Evolutionary conservation across 2,113 vertebrate genomes (phyloP).

Genomic region (Bombycilla garrulus): DNA sequence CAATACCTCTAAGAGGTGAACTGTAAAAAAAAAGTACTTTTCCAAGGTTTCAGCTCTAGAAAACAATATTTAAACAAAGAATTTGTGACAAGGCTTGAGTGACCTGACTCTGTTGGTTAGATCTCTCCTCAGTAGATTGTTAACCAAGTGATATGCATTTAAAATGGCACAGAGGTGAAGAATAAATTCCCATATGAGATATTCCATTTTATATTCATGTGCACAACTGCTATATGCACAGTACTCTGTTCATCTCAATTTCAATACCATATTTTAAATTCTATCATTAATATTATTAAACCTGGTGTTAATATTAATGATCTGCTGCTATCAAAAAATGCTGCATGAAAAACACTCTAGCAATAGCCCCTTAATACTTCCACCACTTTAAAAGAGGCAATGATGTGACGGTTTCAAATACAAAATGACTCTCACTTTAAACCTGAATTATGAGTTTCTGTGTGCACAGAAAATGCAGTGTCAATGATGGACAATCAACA

Average conservation of each 20-base stretch:
- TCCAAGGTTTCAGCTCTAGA: not conserved
- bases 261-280: not conserved
- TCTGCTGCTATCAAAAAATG: not conserved
- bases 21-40: not conserved
- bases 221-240: not conserved
- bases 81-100: not conserved
- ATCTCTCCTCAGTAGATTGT: not conserved
- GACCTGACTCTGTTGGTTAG: not conserved
- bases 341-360: not conserved
- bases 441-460: not conserved
- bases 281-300: slow-evolving; percentile 31
- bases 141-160: not conserved
- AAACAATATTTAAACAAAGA: not conserved
- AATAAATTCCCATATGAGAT: not conserved
- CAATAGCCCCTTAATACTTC: not conserved
- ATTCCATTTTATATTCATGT: not conserved
- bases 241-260: not conserved
- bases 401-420: not conserved
- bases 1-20: not conserved
- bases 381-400: not conserved
- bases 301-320: not conserved
- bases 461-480: not conserved
- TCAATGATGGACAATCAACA: not conserved
- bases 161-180: not conserved
- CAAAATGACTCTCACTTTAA: not conserved